These are phyloP conservation scores for Leptinotarsa haldemani DNA, from an alignment of 2,888 invertebrate genomes.

Conservation along the genomic window DNA sequence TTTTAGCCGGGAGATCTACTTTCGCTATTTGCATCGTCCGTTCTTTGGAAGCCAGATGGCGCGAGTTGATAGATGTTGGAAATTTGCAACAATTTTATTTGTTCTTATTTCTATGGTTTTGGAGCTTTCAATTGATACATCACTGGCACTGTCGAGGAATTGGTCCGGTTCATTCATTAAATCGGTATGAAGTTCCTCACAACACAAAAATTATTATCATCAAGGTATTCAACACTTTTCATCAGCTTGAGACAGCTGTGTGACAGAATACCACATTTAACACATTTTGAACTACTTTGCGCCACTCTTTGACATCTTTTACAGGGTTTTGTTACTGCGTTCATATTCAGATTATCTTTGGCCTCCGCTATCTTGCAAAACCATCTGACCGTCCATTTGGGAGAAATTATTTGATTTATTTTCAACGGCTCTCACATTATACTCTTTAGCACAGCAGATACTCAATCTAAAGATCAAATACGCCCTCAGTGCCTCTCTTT, in stretches of 20 bases:
- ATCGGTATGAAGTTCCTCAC: background rate
- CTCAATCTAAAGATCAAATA: too few species aligned
- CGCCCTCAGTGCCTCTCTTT: too few species aligned
- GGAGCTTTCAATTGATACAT: background rate
- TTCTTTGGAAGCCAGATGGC: background rate
- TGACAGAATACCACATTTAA: slow-evolving; percentile 12
- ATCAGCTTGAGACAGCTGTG: background rate
- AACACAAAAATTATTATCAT: slow-evolving; percentile 5
- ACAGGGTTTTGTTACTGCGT: slow-evolving; percentile 6
- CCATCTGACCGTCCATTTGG: too few species aligned
- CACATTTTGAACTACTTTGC: slow-evolving; percentile 6
- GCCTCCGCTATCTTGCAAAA: background rate
- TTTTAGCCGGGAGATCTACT: background rate
- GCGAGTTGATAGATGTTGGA: slow-evolving; percentile 2
- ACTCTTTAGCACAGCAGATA: too few species aligned
- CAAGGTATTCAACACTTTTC: background rate
- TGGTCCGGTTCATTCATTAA: background rate
- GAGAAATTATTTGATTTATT: too few species aligned
- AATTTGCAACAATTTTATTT: slow-evolving; percentile 2
- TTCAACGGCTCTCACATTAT: too few species aligned
- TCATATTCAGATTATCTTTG: background rate
- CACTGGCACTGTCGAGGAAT: background rate
- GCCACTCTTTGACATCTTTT: slow-evolving; percentile 13
- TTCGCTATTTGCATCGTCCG: background rate
- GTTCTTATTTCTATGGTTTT: background rate